Conservation (phyloP, 2,888 invertebrate species). For the Drosophila peninsularis region DNA sequence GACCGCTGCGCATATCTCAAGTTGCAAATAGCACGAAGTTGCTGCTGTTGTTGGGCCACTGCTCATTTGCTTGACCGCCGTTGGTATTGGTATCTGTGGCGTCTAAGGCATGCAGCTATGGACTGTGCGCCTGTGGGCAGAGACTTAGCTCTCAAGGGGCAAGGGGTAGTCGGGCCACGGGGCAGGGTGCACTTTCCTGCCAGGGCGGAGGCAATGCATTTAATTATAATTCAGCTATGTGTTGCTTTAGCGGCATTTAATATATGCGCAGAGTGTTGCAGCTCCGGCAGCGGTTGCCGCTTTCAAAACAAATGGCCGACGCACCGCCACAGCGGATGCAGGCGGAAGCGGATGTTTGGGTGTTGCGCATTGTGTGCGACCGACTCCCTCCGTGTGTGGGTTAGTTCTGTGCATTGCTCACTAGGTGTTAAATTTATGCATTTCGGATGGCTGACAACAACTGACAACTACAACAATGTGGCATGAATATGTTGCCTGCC, state of each 20-base stretch:
- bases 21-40: conserved; percentile 5
- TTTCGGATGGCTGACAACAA: conserved; percentile 75
- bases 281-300: conserved; percentile 63
- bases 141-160: not conserved
- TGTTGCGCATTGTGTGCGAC: conserved; percentile 70
- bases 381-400: conserved; percentile 12
- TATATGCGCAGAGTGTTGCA: conserved; percentile 71
- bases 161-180: too few species aligned
- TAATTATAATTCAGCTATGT: conserved; percentile 60
- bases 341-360: conserved; percentile 78
- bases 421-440: conserved; percentile 80
- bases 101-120: conserved; percentile 11
- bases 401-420: conserved; percentile 67
- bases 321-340: conserved; percentile 69
- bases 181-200: conserved; percentile 17
- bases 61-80: conserved; percentile 39
- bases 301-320: conserved; percentile 71
- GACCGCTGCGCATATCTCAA: conserved; percentile 8
- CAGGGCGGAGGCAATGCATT: conserved; percentile 42
- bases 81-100: conserved; percentile 14
- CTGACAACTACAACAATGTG: conserved; percentile 62
- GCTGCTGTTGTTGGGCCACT: conserved; percentile 13
- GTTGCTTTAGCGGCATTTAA: conserved; percentile 66
- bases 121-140: not conserved
- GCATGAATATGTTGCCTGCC: conserved; percentile 50